phyloP scores from a whole-genome alignment of 1,140 invertebrate genomes.

The Pissodes strobi region DNA sequence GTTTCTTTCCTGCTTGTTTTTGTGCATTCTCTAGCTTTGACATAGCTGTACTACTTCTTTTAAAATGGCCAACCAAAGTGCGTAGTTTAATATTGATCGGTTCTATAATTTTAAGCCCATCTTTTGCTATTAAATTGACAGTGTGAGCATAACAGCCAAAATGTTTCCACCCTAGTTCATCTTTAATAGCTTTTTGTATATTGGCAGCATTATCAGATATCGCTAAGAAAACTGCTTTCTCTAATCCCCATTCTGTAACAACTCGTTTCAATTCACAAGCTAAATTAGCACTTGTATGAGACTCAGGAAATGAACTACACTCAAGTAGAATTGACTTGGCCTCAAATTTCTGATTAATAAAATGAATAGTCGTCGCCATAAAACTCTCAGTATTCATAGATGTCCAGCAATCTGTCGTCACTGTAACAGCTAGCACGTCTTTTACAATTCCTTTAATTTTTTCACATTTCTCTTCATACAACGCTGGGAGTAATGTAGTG shows the following conservation, averaged over 20 bases:
- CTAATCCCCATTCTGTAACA: conserved; percentile 8
- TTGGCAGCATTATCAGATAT: conserved; percentile 40
- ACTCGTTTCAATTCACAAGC: conserved; percentile 17
- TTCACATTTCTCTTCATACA: conserved; percentile 22
- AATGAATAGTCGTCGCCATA: conserved; percentile 29
- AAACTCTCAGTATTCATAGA: conserved; percentile 29
- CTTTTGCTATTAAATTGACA: no score
- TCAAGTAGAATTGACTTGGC: conserved; percentile 19
- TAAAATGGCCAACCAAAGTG: conserved; percentile 41
- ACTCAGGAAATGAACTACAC: neutral
- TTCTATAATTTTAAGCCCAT: no score
- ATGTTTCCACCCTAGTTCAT: no score
- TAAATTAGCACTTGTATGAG: conserved; percentile 17
- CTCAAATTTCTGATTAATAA: conserved; percentile 24
- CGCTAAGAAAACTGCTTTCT: no score
- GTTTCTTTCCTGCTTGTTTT: no score
- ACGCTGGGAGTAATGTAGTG: conserved; percentile 27
- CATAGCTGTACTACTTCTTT: no score
- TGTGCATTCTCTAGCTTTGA: no score
- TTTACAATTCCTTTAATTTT: conserved; percentile 13
- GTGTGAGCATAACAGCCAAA: no score
- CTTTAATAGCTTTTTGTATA: no score
- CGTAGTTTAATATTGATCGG: no score
- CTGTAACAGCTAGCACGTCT: neutral
- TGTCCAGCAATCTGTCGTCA: conserved; percentile 38